Evolutionary conservation across 30 jellyfish, hydroid and myxozoan genomes (phyloP).

Genomic region (Mastigias papua): DNA sequence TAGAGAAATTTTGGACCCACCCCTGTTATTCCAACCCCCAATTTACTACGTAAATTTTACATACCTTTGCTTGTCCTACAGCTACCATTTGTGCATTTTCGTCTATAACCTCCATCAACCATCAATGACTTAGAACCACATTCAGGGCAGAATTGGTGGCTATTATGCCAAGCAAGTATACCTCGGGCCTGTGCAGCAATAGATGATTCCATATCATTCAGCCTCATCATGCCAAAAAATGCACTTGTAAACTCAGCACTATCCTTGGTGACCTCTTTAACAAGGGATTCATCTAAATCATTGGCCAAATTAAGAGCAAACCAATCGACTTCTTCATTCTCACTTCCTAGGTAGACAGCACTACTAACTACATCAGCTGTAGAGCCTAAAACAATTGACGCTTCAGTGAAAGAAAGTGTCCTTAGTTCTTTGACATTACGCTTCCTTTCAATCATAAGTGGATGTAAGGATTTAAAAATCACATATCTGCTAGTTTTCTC

Average conservation of each 20-base stretch:
- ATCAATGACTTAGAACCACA: slow-evolving; percentile 63
- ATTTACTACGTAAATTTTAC: too few species aligned
- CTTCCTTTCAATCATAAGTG: slow-evolving; percentile 3
- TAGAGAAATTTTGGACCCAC: too few species aligned
- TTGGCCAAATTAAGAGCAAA: slow-evolving; percentile 51
- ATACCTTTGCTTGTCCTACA: slow-evolving; percentile 72
- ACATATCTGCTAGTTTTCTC: slow-evolving; percentile 40
- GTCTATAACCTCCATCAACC: slow-evolving; percentile 83
- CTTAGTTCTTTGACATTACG: background rate
- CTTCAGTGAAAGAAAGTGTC: slow-evolving; percentile 1
- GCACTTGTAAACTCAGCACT: slow-evolving; percentile 37
- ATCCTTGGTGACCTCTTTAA: background rate
- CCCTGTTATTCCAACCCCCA: too few species aligned
- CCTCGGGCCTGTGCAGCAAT: slow-evolving; percentile 85
- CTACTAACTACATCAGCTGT: background rate
- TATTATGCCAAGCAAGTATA: slow-evolving; percentile 78
- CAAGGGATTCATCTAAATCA: slow-evolving; percentile 7
- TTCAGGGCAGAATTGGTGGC: slow-evolving; percentile 74
- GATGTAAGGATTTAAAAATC: slow-evolving; percentile 36
- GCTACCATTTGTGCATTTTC: slow-evolving; percentile 54
- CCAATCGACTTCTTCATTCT: slow-evolving; percentile 24
- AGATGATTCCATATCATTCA: slow-evolving; percentile 58
- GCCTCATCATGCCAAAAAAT: slow-evolving; percentile 33
- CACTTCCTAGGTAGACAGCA: slow-evolving; percentile 38
- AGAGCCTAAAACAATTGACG: background rate